Evolutionary conservation across 2,888 invertebrate species (phyloP).

Genomic region (Andrena minutula): DNA sequence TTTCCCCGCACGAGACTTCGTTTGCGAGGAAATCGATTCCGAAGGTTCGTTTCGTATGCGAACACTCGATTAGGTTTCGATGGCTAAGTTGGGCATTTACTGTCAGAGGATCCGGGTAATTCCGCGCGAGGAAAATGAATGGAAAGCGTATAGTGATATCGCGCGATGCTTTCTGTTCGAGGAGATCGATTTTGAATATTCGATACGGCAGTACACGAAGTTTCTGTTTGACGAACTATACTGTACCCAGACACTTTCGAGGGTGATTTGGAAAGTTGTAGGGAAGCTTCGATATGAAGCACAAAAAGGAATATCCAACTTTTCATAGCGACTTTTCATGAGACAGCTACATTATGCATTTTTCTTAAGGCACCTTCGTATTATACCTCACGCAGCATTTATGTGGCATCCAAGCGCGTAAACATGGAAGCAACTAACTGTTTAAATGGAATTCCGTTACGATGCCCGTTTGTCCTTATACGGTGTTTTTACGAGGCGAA

Average conservation of each 20-base stretch:
- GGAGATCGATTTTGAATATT: slow-evolving; percentile 16
- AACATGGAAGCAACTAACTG: slow-evolving; percentile 48
- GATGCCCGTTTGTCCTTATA: slow-evolving; percentile 52
- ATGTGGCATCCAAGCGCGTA: slow-evolving; percentile 36
- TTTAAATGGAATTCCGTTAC: slow-evolving; percentile 52
- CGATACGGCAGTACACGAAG: not conserved
- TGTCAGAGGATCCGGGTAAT: too few relatives aligned
- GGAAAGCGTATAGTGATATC: slow-evolving; percentile 17
- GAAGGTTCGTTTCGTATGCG: not conserved
- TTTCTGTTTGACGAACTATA: too few relatives aligned
- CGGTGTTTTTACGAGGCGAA: slow-evolving; percentile 46
- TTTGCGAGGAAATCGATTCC: not conserved
- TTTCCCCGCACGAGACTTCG: not conserved
- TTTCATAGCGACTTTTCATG: too few relatives aligned
- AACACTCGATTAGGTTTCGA: too few relatives aligned
- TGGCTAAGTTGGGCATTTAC: too few relatives aligned
- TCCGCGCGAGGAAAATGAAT: not conserved
- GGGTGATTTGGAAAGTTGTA: too few relatives aligned
- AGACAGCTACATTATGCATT: too few relatives aligned
- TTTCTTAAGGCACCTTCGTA: slow-evolving; percentile 7
- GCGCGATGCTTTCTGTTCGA: not conserved
- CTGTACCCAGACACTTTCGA: too few relatives aligned
- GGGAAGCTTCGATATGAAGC: too few relatives aligned
- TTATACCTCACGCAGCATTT: slow-evolving; percentile 42
- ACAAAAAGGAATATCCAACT: too few relatives aligned